phyloP scores from a whole-genome alignment of 2,113 vertebrate species.

The Furnarius figulus region DNA sequence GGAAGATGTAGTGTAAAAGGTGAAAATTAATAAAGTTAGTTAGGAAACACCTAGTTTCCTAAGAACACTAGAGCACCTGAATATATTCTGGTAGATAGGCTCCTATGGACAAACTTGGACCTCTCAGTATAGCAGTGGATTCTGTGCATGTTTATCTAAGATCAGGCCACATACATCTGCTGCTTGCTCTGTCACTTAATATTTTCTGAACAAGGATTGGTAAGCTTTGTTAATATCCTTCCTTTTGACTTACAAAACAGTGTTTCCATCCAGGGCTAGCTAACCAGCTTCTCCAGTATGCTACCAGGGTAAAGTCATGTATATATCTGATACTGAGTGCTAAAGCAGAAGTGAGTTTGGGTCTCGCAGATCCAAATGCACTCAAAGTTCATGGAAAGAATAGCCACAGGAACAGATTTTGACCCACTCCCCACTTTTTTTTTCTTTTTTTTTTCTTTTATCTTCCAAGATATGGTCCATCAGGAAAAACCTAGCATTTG shows the following conservation, averaged over 20 bases:
- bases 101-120: not conserved
- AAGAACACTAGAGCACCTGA: not conserved
- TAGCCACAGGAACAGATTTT: not conserved
- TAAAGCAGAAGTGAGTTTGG: not conserved
- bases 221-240: not conserved
- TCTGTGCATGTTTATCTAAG: not conserved
- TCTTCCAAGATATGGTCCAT: not conserved
- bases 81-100: not conserved
- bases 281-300: not conserved
- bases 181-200: not conserved
- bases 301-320: not conserved
- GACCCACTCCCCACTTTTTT: rapidly evolving
- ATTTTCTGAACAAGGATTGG: not conserved
- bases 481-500: rapidly evolving
- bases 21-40: not conserved
- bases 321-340: not conserved
- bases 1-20: not conserved
- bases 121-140: not conserved
- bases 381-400: not conserved
- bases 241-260: not conserved
- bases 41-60: not conserved
- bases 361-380: not conserved
- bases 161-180: not conserved
- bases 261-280: not conserved
- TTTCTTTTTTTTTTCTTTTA: not conserved